Conservation (phyloP, 2,113 vertebrate genomes). For the Notarius quadriscutis region DNA sequence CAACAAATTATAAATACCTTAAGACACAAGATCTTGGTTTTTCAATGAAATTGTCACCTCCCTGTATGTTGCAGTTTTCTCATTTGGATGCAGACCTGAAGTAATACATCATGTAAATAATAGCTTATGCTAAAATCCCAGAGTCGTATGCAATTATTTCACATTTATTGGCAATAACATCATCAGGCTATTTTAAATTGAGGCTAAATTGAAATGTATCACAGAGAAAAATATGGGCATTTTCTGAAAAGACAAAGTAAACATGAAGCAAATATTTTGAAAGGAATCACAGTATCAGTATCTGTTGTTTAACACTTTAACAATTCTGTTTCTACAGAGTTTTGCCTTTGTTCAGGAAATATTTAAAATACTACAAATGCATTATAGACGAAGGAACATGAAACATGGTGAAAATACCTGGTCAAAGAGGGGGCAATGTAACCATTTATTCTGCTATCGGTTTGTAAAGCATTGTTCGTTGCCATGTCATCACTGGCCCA, state of each 20-base stretch:
- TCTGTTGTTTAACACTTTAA: background rate
- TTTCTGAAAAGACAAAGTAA: background rate
- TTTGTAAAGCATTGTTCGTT: background rate
- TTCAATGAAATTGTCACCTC: background rate
- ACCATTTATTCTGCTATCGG: background rate
- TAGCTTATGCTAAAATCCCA: background rate
- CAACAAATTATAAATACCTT: background rate
- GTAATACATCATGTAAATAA: background rate
- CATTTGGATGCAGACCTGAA: background rate
- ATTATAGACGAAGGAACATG: background rate
- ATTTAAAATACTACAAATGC: background rate
- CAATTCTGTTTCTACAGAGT: background rate
- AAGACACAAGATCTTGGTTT: background rate
- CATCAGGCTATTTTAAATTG: background rate
- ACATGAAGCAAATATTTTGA: background rate
- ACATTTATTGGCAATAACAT: background rate
- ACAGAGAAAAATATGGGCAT: background rate
- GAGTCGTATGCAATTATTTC: background rate
- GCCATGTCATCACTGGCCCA: background rate
- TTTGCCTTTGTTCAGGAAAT: background rate
- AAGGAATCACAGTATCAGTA: background rate
- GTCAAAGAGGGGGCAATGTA: background rate
- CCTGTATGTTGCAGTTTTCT: background rate
- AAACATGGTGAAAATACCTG: background rate
- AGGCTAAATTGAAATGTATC: background rate